Percentiles rank a stretch among this genome's conserved stretches.
These are phyloP conservation scores for Drosophila elegans DNA, from an alignment of 1,140 invertebrate genomes.

Conservation along the genomic window DNA sequence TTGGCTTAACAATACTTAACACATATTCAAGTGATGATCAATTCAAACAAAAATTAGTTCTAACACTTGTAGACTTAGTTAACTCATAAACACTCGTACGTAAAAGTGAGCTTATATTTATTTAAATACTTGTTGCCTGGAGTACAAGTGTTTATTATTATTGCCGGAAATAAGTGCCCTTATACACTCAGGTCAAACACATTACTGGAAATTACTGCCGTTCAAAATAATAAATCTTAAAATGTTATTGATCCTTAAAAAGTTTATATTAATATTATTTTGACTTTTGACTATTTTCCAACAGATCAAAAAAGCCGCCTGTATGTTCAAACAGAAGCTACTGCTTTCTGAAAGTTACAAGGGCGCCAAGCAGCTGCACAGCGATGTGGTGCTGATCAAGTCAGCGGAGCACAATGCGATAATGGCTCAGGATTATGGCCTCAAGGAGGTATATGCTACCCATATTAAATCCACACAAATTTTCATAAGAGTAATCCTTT, in stretches of 20 bases:
- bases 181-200: neutral
- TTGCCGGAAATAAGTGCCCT: neutral
- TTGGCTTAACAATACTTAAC: too few relatives aligned
- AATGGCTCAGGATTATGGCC: slow-evolving; percentile 90
- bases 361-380: slow-evolving; percentile 88
- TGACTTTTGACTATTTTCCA: neutral
- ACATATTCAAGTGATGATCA: neutral
- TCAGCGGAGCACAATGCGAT: slow-evolving; percentile 92
- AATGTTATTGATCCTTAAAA: neutral
- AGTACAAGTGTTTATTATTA: slow-evolving; percentile 8
- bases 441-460: slow-evolving; percentile 87
- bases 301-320: slow-evolving; percentile 88
- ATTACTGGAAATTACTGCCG: neutral
- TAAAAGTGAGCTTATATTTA: neutral
- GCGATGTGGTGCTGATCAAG: slow-evolving; percentile 91
- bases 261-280: too few relatives aligned
- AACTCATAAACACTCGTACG: neutral
- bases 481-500: too few relatives aligned
- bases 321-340: slow-evolving; percentile 92
- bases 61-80: slow-evolving; percentile 2
- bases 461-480: too few relatives aligned
- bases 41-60: neutral
- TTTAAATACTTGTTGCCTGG: neutral
- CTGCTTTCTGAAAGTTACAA: slow-evolving; percentile 90
- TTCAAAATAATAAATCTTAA: slow-evolving; percentile 75